A percentile compares a stretch with the other conserved stretches of the same genome.
Conservation (phyloP, 2,888 invertebrate species). For the Pristionchus entomophagus region DNA sequence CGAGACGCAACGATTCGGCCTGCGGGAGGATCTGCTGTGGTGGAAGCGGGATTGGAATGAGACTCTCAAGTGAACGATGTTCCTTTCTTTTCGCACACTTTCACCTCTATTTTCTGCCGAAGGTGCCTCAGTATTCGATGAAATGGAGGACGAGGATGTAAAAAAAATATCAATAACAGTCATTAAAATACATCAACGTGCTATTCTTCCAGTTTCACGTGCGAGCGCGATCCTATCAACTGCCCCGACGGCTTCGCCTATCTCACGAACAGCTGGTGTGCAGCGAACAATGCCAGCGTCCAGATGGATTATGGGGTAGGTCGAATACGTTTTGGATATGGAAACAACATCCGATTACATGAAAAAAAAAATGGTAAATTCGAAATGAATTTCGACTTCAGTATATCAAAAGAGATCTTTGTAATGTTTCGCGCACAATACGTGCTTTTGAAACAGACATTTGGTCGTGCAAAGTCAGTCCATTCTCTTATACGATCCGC, state of each 20-base stretch:
- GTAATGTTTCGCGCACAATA: too few species aligned
- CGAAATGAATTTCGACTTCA: too few species aligned
- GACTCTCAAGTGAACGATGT: neutral
- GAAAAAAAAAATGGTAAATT: too few species aligned
- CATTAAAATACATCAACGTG: too few species aligned
- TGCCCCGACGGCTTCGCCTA: neutral
- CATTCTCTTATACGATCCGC: too few species aligned
- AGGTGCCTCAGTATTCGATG: neutral
- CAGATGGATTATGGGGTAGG: constrained; percentile 12
- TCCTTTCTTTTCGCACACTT: neutral
- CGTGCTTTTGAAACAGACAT: too few species aligned
- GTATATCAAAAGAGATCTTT: too few species aligned
- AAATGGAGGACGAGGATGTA: neutral
- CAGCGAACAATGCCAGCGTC: neutral
- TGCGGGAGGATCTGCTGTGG: neutral
- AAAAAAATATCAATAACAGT: too few species aligned
- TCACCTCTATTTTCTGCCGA: neutral
- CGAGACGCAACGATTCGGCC: neutral
- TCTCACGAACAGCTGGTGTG: neutral
- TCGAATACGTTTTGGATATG: too few species aligned
- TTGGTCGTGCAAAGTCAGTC: too few species aligned
- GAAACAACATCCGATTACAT: too few species aligned
- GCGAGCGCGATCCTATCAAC: neutral
- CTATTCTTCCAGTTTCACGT: neutral
- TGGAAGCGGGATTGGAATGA: neutral